These are phyloP conservation scores for Gambusia affinis DNA, from an alignment of 2,113 vertebrate species.

Conservation along the genomic window DNA sequence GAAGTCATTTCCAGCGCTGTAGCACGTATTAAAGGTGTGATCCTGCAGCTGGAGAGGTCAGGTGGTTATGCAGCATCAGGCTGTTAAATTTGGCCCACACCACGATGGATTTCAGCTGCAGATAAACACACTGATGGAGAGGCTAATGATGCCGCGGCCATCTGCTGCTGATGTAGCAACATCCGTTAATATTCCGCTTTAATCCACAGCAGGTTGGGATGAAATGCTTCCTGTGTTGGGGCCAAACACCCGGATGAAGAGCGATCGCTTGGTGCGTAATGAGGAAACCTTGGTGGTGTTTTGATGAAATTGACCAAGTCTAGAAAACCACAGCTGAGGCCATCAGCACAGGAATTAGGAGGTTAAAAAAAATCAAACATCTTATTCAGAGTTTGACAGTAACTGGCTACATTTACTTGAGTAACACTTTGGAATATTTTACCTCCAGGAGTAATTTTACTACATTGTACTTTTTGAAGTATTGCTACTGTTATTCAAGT, in stretches of 20 bases:
- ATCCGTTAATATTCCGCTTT: constrained; percentile 35
- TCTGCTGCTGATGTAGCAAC: constrained; percentile 32
- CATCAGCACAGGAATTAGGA: no score
- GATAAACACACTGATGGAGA: constrained; percentile 45
- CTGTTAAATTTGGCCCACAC: constrained; percentile 17
- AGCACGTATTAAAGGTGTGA: constrained; percentile 1
- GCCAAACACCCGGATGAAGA: background rate
- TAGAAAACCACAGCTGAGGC: no score
- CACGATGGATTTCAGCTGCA: constrained; percentile 25
- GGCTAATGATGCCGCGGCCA: constrained; percentile 59
- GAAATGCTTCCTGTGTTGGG: constrained; percentile 26
- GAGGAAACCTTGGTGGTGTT: background rate
- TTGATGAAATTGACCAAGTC: background rate
- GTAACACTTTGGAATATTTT: no score
- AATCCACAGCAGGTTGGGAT: constrained; percentile 48
- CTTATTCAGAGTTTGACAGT: no score
- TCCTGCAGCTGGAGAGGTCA: constrained; percentile 21
- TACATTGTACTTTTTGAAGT: no score
- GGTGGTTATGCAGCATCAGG: background rate
- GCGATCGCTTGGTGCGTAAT: background rate
- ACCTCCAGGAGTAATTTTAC: no score
- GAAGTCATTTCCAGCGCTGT: constrained; percentile 16
- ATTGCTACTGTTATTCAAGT: no score
- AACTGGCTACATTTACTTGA: no score
- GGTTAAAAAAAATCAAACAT: no score